These are phyloP conservation scores for Zosterops japonicus DNA, from an alignment of 2,113 vertebrate genomes.

Conservation along the genomic window DNA sequence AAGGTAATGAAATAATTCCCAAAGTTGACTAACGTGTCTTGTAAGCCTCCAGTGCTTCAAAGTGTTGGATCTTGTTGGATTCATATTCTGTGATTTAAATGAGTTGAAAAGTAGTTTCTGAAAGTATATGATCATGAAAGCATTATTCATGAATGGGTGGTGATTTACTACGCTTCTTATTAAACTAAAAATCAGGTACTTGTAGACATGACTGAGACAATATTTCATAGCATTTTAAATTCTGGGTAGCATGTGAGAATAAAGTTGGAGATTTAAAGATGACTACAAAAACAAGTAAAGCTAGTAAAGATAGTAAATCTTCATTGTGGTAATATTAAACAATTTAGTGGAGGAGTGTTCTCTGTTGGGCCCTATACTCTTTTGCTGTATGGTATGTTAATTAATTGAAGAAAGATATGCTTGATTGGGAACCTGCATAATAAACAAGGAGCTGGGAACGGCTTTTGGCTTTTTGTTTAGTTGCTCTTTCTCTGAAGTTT, in stretches of 20 bases:
- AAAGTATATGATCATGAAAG: neutral
- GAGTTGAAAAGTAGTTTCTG: neutral
- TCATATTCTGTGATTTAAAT: neutral
- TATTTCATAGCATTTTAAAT: neutral
- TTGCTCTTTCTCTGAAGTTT: neutral
- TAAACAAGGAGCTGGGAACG: neutral
- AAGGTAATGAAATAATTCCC: neutral
- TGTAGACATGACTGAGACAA: neutral
- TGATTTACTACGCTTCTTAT: neutral
- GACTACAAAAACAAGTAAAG: neutral
- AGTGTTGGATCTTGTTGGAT: neutral
- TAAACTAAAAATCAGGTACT: neutral
- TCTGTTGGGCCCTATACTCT: neutral
- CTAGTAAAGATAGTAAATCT: neutral
- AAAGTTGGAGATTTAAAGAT: neutral
- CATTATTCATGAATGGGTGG: neutral
- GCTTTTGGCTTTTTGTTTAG: neutral
- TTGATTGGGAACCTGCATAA: neutral
- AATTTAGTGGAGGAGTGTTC: neutral
- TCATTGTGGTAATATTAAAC: neutral
- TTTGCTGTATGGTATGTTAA: neutral
- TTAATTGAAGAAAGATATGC: neutral
- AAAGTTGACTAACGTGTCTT: neutral
- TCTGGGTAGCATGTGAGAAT: neutral
- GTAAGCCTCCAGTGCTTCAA: neutral